These are phyloP conservation scores for Bembecia ichneumoniformis DNA, from an alignment of 2,888 invertebrate genomes.

Conservation along the genomic window DNA sequence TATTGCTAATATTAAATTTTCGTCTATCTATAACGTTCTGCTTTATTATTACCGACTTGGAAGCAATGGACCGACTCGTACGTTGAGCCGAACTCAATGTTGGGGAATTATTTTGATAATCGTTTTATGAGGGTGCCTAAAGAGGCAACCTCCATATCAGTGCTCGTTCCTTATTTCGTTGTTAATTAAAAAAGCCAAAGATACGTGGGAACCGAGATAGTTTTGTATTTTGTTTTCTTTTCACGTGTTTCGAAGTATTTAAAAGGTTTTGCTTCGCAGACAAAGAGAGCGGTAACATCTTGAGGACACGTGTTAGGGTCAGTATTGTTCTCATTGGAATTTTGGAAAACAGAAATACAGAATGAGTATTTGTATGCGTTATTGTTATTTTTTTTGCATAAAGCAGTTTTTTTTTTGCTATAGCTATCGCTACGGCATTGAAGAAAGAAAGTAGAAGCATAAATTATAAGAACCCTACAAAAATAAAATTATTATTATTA, in stretches of 20 bases:
- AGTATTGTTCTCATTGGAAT: constrained; percentile 33
- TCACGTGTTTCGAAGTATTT: constrained; percentile 50
- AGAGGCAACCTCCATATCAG: constrained; percentile 59
- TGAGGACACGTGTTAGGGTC: constrained; percentile 29
- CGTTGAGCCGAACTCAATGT: constrained; percentile 27
- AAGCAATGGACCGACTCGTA: constrained; percentile 39
- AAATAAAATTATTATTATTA: no score
- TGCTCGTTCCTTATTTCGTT: constrained; percentile 45
- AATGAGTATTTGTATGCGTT: background rate
- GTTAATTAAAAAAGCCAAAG: constrained; percentile 59
- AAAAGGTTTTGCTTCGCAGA: constrained; percentile 18
- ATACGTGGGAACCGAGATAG: constrained; percentile 55
- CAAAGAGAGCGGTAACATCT: constrained; percentile 50
- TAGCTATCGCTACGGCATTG: background rate
- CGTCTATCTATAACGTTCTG: no score
- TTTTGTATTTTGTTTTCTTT: constrained; percentile 32
- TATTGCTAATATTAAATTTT: no score
- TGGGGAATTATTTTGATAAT: constrained; percentile 61
- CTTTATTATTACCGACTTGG: constrained; percentile 34
- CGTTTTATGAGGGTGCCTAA: constrained; percentile 63
- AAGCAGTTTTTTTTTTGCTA: constrained; percentile 28
- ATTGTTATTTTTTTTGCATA: background rate
- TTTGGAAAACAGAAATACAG: background rate
- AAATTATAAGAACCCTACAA: constrained; percentile 4
- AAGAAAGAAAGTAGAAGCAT: constrained; percentile 11